Evolutionary conservation across 2,797 vertebrate genomes (phyloP).

Genomic region (Parambassis ranga): DNA sequence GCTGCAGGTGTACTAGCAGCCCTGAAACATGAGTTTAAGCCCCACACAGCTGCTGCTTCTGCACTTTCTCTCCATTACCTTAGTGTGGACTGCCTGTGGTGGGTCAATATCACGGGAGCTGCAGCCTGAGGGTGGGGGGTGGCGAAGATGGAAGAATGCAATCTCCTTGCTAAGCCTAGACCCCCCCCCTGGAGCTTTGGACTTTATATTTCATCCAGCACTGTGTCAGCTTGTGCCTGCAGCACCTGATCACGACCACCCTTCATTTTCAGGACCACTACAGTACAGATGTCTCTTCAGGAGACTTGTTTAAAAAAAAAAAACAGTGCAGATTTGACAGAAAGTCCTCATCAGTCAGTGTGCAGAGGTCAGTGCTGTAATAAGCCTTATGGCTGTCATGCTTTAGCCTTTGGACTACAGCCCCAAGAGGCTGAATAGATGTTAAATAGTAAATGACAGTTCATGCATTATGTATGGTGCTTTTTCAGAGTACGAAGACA

Average conservation of each 20-base stretch:
- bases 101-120: slow-evolving; percentile 49
- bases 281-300: slow-evolving; percentile 5
- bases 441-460: slow-evolving; percentile 6
- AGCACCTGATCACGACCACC: slow-evolving; percentile 26
- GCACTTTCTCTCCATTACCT: slow-evolving; percentile 14
- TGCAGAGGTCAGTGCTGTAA: slow-evolving; percentile 1
- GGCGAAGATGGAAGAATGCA: slow-evolving; percentile 63
- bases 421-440: background rate
- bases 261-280: slow-evolving; percentile 15
- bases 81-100: slow-evolving; percentile 26
- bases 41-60: slow-evolving; percentile 13
- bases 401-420: background rate
- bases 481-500: background rate
- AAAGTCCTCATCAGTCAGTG: slow-evolving; percentile 14
- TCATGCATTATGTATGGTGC: slow-evolving; percentile 13
- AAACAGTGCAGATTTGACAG: slow-evolving; percentile 4
- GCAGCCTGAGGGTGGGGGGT: slow-evolving; percentile 25
- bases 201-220: slow-evolving; percentile 55
- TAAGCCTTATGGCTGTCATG: slow-evolving; percentile 14
- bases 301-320: slow-evolving; percentile 4
- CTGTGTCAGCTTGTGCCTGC: slow-evolving; percentile 48
- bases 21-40: slow-evolving; percentile 12
- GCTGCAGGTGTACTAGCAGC: slow-evolving; percentile 1
- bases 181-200: slow-evolving; percentile 55
- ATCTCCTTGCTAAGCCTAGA: slow-evolving; percentile 52